A percentile compares a stretch with the other conserved stretches of the same genome.
phyloP scores from a whole-genome alignment of 1,140 invertebrate species.

The Trichomalopsis sarcophagae region DNA sequence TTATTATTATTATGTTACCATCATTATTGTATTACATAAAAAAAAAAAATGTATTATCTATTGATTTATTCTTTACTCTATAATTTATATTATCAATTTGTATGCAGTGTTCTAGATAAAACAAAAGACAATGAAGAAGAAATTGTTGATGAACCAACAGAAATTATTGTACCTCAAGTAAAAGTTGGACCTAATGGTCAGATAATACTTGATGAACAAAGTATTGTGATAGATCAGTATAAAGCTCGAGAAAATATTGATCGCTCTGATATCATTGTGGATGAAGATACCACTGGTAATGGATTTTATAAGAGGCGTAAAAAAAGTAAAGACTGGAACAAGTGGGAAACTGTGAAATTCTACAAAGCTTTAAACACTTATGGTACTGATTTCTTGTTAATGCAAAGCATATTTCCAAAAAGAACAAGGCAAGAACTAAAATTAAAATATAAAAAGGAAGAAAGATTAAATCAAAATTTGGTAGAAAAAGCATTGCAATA shows the following conservation, averaged over 20 bases:
- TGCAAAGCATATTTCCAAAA: slow-evolving; percentile 88
- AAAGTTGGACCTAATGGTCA: slow-evolving; percentile 92
- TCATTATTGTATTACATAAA: neutral
- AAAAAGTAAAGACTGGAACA: slow-evolving; percentile 80
- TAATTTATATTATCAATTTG: neutral
- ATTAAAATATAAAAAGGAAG: slow-evolving; percentile 83
- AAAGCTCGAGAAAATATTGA: slow-evolving; percentile 79
- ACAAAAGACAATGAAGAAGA: slow-evolving; percentile 63
- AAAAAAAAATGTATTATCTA: neutral
- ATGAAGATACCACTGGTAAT: slow-evolving; percentile 78
- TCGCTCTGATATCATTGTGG: slow-evolving; percentile 79
- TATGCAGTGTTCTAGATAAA: slow-evolving; percentile 43
- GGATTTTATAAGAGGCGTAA: slow-evolving; percentile 80
- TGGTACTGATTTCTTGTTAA: slow-evolving; percentile 92
- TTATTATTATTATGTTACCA: slow-evolving; percentile 32
- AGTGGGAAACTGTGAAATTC: slow-evolving; percentile 87
- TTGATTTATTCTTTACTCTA: neutral
- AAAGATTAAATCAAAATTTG: slow-evolving; percentile 75
- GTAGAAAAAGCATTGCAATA: slow-evolving; percentile 77
- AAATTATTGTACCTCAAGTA: slow-evolving; percentile 86
- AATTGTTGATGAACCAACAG: slow-evolving; percentile 71
- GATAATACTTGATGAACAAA: slow-evolving; percentile 90
- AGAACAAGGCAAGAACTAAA: slow-evolving; percentile 88
- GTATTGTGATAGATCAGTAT: slow-evolving; percentile 87
- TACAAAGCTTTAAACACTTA: slow-evolving; percentile 90